Percentiles rank a stretch among this genome's conserved stretches.
Conservation (phyloP, 1,140 invertebrate genomes). For the Mycetomoellerius zeteki region DNA sequence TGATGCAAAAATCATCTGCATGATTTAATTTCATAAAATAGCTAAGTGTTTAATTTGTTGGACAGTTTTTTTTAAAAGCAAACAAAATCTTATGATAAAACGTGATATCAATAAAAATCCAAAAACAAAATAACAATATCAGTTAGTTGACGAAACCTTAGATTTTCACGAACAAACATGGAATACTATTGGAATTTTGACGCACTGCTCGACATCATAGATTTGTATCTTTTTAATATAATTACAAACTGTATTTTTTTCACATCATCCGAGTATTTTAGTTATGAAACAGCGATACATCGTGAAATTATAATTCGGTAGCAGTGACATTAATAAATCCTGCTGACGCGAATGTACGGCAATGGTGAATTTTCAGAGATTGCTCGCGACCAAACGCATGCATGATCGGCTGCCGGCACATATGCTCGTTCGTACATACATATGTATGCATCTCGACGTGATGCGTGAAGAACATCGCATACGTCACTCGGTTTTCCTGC, state of each 20-base stretch:
- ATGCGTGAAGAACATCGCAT: constrained; percentile 61
- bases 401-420: constrained; percentile 52
- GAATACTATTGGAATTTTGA: neutral
- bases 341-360: constrained; percentile 3
- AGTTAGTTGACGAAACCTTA: neutral
- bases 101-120: constrained; percentile 16
- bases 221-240: neutral
- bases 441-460: constrained; percentile 57
- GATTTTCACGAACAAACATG: neutral
- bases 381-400: constrained; percentile 52
- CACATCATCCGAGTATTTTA: neutral
- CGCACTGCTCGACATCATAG: neutral
- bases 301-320: constrained; percentile 13
- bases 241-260: neutral
- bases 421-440: constrained; percentile 60
- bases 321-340: constrained; percentile 13
- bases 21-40: constrained; percentile 10
- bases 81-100: neutral
- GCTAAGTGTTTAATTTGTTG: neutral
- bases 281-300: neutral
- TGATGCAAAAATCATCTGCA: neutral
- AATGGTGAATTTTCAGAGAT: constrained; percentile 59
- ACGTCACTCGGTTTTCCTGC: constrained; percentile 63
- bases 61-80: neutral
- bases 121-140: neutral